Evolutionary conservation across 2,888 invertebrate genomes (phyloP).

Genomic region (Drosophila quinaria): DNA sequence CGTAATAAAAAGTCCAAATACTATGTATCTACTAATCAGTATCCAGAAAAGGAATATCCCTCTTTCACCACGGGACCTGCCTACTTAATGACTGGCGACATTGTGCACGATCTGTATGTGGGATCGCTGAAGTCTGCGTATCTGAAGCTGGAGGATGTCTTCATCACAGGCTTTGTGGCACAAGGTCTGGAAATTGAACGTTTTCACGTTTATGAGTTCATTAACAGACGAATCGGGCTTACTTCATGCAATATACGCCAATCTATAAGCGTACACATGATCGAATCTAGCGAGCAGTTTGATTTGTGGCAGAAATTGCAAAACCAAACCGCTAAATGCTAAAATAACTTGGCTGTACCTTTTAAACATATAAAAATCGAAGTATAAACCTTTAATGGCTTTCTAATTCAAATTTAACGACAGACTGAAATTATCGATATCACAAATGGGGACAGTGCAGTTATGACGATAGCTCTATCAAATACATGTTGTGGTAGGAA

Average conservation of each 20-base stretch:
- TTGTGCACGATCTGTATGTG: conserved; percentile 90
- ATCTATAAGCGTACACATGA: conserved; percentile 94
- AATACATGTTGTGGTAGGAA: background rate
- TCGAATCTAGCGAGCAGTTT: conserved; percentile 94
- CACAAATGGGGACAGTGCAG: background rate
- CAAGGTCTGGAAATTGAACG: conserved; percentile 89
- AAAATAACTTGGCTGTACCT: background rate
- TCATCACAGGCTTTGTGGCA: conserved; percentile 95
- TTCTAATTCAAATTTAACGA: background rate
- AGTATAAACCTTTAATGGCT: background rate
- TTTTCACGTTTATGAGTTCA: conserved; percentile 91
- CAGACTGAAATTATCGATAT: background rate
- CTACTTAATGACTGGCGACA: conserved; percentile 92
- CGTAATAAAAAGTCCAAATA: conserved; percentile 94
- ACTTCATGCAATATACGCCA: conserved; percentile 93
- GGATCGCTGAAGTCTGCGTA: conserved; percentile 89
- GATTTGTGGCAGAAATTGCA: conserved; percentile 95
- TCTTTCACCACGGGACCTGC: conserved; percentile 97
- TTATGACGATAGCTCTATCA: background rate
- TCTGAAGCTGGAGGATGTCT: conserved; percentile 96
- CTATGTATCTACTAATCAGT: conserved; percentile 92
- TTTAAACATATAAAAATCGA: background rate
- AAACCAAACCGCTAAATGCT: conserved; percentile 93
- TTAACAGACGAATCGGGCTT: conserved; percentile 91
- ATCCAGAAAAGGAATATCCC: conserved; percentile 91